Evolutionary conservation across 2,888 invertebrate genomes (phyloP).

Genomic region (Timandra comae): DNA sequence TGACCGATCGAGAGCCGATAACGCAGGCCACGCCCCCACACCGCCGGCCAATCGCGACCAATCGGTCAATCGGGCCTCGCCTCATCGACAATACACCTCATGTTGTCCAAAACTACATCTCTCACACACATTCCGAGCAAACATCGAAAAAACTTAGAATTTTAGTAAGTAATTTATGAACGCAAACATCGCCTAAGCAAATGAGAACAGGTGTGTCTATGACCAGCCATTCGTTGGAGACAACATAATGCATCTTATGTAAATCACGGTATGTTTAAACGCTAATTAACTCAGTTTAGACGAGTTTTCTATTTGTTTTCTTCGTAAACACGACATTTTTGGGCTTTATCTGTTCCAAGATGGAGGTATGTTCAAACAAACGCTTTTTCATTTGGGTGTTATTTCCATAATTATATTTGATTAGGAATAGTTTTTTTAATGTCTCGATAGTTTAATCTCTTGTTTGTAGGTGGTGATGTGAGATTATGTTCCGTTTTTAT

Average conservation of each 20-base stretch:
- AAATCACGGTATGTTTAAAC: conserved; percentile 58
- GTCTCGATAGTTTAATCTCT: too few relatives aligned
- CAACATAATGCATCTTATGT: conserved; percentile 32
- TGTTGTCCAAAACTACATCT: conserved; percentile 30
- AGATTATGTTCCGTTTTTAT: too few relatives aligned
- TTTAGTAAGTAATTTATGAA: conserved; percentile 74
- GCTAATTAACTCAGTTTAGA: conserved; percentile 73
- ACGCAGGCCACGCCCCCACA: conserved; percentile 54
- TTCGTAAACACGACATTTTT: conserved; percentile 48
- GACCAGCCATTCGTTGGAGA: conserved; percentile 15
- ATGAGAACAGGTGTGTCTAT: conserved; percentile 71
- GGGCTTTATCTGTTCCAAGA: neutral
- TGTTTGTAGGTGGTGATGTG: too few relatives aligned
- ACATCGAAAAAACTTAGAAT: conserved; percentile 68
- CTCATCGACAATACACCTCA: neutral
- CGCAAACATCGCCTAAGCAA: conserved; percentile 72
- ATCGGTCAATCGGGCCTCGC: conserved; percentile 53
- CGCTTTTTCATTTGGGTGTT: neutral
- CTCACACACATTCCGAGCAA: conserved; percentile 40
- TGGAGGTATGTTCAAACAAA: neutral
- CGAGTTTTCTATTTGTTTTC: conserved; percentile 61
- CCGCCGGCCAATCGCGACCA: conserved; percentile 60
- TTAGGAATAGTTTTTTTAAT: too few relatives aligned
- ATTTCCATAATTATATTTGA: too few relatives aligned
- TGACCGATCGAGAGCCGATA: conserved; percentile 35